Base-by-base conservation (phyloP, 2,797 vertebrate species). In the Rhinichthys osculus region DNA sequence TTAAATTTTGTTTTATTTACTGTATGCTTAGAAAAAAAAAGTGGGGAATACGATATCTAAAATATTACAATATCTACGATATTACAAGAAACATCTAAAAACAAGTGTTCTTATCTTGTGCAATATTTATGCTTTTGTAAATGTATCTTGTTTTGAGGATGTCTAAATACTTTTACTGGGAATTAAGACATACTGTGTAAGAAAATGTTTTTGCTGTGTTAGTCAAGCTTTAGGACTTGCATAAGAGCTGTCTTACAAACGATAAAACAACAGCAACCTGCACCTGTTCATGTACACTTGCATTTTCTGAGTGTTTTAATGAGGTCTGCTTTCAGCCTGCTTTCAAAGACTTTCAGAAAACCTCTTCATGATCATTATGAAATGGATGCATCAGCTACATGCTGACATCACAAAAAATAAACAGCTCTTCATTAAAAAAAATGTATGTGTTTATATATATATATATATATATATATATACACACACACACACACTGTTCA, bases 321-420 rank as follows among this genome's bases (percentile, higher is more conserved):
- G 73, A 47, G 9, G 33, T 54, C 47, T 52, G 73, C 73, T 76
- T 76, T 54, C 30, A 76, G 30, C 30, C 72, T 52, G 72, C 27
- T 52, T 76, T 52, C 72, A 76, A 74, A 76, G 47, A 52, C 72
- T 76, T 76, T 76, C 19, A 33, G 47, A 76, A 76, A 76, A 54
- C 47, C 47, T 54, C 17, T 76, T 30, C 30, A 76, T 76, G 47
- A 76, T 30, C 27, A 54, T 76, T 23, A 76, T 54, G 47, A 74
- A 74, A 74, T 1, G 33, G 72, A 74, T 74, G 72, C 72, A 74
- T 33, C 72, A 7, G 72, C 42, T 73, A 47, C 44, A 50, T 50
- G 44, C 27, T 74, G 47, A 11, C 27, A 52, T 74, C 4, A 74
- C 72, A 74, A 33, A 74, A 33, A 52, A 52, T 74, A 52, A 74